phyloP scores from a whole-genome alignment of 2,888 invertebrate species.

The Idaea aversata region DNA sequence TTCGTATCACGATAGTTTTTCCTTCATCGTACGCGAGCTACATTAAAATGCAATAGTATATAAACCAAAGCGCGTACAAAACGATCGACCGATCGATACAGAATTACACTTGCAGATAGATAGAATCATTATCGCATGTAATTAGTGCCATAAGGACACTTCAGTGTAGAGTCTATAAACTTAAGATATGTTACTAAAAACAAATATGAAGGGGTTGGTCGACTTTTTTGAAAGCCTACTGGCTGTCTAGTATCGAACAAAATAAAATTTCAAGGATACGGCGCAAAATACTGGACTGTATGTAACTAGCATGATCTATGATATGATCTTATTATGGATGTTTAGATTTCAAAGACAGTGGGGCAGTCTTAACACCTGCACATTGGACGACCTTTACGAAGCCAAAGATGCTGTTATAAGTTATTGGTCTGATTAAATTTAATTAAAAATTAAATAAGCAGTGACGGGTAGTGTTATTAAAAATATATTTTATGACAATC shows the following conservation, averaged over 20 bases:
- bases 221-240: no score
- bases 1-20: not conserved
- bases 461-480: not conserved
- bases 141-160: slow-evolving; percentile 37
- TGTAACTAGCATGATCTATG: no score
- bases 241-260: no score
- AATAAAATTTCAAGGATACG: no score
- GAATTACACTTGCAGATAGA: slow-evolving; percentile 58
- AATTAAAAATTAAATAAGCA: no score
- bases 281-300: no score
- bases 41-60: not conserved
- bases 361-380: not conserved
- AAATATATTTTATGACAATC: not conserved
- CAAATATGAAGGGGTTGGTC: no score
- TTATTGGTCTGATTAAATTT: not conserved
- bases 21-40: not conserved
- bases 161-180: not conserved
- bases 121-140: slow-evolving; percentile 58
- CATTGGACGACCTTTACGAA: no score
- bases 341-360: no score
- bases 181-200: no score
- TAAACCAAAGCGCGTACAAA: slow-evolving; percentile 9
- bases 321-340: no score
- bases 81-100: slow-evolving; percentile 31
- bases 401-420: not conserved